A percentile compares a stretch with the other conserved stretches of the same genome.
Evolutionary conservation across 2,113 vertebrate genomes (phyloP).

Genomic region (Meleagris gallopavo): DNA sequence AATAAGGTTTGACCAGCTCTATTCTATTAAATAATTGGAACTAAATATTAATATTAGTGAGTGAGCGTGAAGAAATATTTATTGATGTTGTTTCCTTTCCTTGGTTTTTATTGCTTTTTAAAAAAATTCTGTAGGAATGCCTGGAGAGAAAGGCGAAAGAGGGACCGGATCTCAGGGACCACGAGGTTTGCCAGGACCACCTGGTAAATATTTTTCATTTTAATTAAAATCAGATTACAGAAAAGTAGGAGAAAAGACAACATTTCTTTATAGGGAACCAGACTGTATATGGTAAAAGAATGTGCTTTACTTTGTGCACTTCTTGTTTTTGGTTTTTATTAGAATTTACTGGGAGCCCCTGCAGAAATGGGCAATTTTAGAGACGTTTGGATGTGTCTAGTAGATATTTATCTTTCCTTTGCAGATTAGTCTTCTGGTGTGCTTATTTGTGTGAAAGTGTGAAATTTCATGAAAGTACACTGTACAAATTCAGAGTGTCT

Average conservation of each 20-base stretch:
- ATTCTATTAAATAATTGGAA: slow-evolving; percentile 26
- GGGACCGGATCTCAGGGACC: slow-evolving; percentile 89
- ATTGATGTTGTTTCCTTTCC: neutral
- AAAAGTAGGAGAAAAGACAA: neutral
- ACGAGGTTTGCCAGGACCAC: slow-evolving; percentile 86
- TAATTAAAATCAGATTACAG: neutral
- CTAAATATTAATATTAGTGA: slow-evolving; percentile 7
- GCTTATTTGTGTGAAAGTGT: neutral
- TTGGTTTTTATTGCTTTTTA: neutral
- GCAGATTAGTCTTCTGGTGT: neutral
- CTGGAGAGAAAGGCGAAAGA: slow-evolving; percentile 94
- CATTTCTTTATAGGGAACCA: neutral
- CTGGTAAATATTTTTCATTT: slow-evolving; percentile 81
- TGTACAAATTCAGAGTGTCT: neutral
- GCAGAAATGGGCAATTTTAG: neutral
- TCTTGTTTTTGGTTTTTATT: neutral
- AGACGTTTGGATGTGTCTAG: neutral
- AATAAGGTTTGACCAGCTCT: slow-evolving; percentile 38
- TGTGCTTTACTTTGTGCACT: neutral
- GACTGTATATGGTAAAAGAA: neutral
- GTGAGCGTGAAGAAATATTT: neutral
- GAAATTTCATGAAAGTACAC: neutral
- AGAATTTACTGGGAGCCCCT: neutral
- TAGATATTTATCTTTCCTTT: neutral
- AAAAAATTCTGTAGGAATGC: slow-evolving; percentile 77